Base-by-base conservation (phyloP, 2,888 invertebrate genomes). In the Leucophenga montana region DNA sequence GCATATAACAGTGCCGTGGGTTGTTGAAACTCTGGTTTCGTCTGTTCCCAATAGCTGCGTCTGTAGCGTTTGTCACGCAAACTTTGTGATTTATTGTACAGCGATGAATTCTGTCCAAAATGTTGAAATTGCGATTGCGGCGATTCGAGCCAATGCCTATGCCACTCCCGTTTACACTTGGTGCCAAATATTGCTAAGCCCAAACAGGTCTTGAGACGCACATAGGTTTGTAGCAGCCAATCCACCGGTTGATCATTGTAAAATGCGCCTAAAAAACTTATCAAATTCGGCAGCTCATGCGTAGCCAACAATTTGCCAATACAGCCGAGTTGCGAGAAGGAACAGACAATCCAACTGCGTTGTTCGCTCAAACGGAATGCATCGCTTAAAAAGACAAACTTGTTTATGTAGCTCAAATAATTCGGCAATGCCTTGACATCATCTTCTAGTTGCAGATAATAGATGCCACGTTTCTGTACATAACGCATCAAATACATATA, bases 191-290 rank as follows among this genome's bases (percentile, higher is more conserved):
- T 20, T 4, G 57, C 61, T 22, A 75, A 72, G 75, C 77, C 77
- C 22, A 66, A 73, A n/a, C 78, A 78, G 20, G 65, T 61, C 6
- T 54, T 68, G 6, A 79, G 33, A 22, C 71, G 70, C 1, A 78
- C 75, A 57, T 71, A 79, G 0, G 71, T 64, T 1, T 72, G 59
- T 33, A 81, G 50, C 39, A 83, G 65, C 83, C 79, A 77, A 5
- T 83, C 82, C 3, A 79, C 76, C 11, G 79, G 72, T 31, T 83
- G 77, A 59, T 79, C 70, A 13, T 70, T 79, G 44, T 67, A 73
- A 13, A 79, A 79, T 0, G 77, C 46, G 11, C 66, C 48, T 13
- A 76, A 44, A 54, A 75, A 71, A 3, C 48, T 14, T 6, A 77
- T n/a, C 39, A 78, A 77, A 0, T 53, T 27, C 14, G 18, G 31